Percentiles rank a stretch among this genome's conserved stretches.
Evolutionary conservation across 2,797 vertebrate genomes (phyloP).

Genomic region (Cynodonichthys magdalenae): DNA sequence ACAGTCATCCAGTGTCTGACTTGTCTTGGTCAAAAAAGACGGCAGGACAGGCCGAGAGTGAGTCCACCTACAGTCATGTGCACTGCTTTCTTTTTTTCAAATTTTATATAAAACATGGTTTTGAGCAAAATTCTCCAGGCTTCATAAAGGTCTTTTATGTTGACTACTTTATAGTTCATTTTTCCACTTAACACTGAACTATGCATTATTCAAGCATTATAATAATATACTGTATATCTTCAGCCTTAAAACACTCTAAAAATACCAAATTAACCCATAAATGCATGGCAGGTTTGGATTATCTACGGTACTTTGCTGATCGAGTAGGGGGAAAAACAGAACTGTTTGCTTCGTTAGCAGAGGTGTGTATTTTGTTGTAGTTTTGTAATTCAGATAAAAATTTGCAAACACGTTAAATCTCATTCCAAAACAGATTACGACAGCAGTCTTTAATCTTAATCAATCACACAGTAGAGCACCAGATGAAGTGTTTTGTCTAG

Average conservation of each 20-base stretch:
- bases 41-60: not conserved
- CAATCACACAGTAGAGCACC: conserved; percentile 27
- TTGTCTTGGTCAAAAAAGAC: conserved; percentile 5
- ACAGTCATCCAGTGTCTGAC: conserved; percentile 31
- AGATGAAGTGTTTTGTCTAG: conserved; percentile 46
- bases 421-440: not conserved
- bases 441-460: conserved; percentile 29
- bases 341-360: not conserved
- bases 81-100: not conserved
- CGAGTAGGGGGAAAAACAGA: not conserved
- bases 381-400: conserved; percentile 4
- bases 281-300: not conserved
- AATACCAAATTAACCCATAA: conserved; percentile 26
- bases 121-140: not conserved
- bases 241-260: conserved; percentile 51
- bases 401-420: conserved; percentile 7
- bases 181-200: not conserved
- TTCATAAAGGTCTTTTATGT: not conserved
- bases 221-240: not conserved
- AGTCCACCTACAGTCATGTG: not conserved
- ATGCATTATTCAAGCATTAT: not conserved
- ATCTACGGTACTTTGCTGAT: not conserved
- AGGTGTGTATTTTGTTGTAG: not conserved
- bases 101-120: not conserved
- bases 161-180: not conserved